A percentile compares a stretch with the other conserved stretches of the same genome.
These are phyloP conservation scores for Himalopsyche tibetana DNA, from an alignment of 2,888 invertebrate species.

Conservation along the genomic window DNA sequence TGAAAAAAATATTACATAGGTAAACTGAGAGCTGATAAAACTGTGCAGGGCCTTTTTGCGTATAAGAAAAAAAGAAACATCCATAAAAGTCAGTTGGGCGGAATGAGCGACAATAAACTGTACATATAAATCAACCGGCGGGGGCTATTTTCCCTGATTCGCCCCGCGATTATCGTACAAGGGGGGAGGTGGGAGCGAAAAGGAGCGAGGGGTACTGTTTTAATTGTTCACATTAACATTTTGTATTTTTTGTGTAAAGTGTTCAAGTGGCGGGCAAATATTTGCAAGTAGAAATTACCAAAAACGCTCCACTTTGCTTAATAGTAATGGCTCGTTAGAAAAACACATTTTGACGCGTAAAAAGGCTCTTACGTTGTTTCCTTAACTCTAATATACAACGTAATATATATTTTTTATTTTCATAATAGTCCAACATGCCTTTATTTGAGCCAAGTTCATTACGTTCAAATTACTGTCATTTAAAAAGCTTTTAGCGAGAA, in stretches of 20 bases:
- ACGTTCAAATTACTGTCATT: too few relatives aligned
- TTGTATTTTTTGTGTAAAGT: slow-evolving; percentile 50
- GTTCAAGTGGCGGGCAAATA: slow-evolving; percentile 50
- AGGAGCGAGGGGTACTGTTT: slow-evolving; percentile 55
- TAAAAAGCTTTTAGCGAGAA: too few relatives aligned
- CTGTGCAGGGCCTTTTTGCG: slow-evolving; percentile 28
- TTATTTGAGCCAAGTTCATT: background rate
- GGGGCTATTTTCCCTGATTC: slow-evolving; percentile 69
- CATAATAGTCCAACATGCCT: background rate
- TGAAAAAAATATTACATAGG: background rate
- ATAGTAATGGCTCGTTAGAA: slow-evolving; percentile 34
- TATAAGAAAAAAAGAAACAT: slow-evolving; percentile 68
- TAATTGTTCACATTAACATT: slow-evolving; percentile 65
- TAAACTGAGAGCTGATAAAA: slow-evolving; percentile 12
- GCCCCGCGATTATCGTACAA: slow-evolving; percentile 67
- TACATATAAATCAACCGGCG: slow-evolving; percentile 69
- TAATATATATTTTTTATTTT: background rate
- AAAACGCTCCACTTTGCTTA: slow-evolving; percentile 28
- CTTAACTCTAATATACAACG: slow-evolving; percentile 13
- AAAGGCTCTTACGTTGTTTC: slow-evolving; percentile 8
- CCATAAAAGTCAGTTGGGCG: slow-evolving; percentile 70
- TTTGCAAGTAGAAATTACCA: slow-evolving; percentile 51
- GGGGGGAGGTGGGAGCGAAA: slow-evolving; percentile 41
- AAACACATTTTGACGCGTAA: slow-evolving; percentile 30
- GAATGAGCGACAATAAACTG: slow-evolving; percentile 71